Base-by-base conservation (phyloP, 2,888 invertebrate species). In the Oegoconia quadripuncta region DNA sequence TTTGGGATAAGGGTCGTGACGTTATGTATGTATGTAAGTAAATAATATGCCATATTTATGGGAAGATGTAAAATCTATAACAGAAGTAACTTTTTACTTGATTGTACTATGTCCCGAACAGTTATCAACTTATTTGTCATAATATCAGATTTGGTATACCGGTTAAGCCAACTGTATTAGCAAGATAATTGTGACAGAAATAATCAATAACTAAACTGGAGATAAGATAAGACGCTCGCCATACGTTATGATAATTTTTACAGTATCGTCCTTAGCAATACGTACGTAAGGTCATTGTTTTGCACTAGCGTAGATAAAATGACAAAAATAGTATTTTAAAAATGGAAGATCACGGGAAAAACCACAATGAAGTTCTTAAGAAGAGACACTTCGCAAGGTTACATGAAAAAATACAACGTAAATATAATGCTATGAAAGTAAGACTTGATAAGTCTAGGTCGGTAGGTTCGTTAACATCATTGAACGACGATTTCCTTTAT, bases 381-480 rank as follows among this genome's bases (percentile, higher is more conserved):
- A 74, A 53, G 44, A 72, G 48, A 42, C 74, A 76, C 42, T 76
- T 87, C 28, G 52, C 69, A 0, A 77, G 63, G 48, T 44, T 86
- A 3, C 77, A 87, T 39, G 71, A 76, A 42, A 73, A 50, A 50
- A 74, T 86, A 40, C 81, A 80, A 53, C 67, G 41, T 25, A 87
- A 83, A 59, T 84, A 80, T 48, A 68, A 65, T 16, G 73, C 77
- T 57, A 79, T 86, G 78, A 81, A 81, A 55, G 71, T 47, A 31
- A 81, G 59, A 57, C 48, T 86, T 12, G 75, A 78, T 37, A 84
- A 79, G 55, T 83, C 82, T 0, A 80, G 66, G 57, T 84, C 86
- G 3, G 63, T 79, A 4, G 83, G 81, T 39, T 63, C 66, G 11
- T 37, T 84, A 22, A 47, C 68, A 5, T 53, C 54, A 7, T 42